Evolutionary conservation across 2,888 invertebrate species (phyloP), one percentile per base, ranked within the genome.

Genomic region (Ophion ventricosus): DNA sequence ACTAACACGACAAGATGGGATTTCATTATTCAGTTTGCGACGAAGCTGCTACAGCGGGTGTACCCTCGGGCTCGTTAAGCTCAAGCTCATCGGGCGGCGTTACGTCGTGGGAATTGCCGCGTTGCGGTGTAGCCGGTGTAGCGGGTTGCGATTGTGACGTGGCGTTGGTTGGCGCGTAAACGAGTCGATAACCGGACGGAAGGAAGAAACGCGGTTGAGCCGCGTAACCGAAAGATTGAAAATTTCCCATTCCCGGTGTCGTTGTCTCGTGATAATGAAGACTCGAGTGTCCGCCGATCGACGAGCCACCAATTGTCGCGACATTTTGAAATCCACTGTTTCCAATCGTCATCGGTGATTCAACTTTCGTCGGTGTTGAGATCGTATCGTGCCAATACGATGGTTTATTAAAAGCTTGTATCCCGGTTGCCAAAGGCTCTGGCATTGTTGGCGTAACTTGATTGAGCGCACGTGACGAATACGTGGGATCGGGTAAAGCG

Each of bases 141-240:
- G 91, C 90, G n/a, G 92, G 92, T 77, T 92, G 92, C n/a, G 90
- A 88, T 20, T 91, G 92, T 25, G 92, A 89, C 8, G 91, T 90
- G 23, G 90, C 90, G n/a, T n/a, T n/a, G 7, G 90, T 86, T 1
- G 93, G 92, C 40, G 93, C 92, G 75, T 92, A 93, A 57, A 93
- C 89, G 54, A 92, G 84, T 54, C 92, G 88, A 79, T 92, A 93
- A 61, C 93, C 93, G 70, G 93, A 90, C 1, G 93, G 92, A 74
- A 93, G 84, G 79, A 92, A 92, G 87, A 93, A 92, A 54, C 93
- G 90, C n/a, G 92, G 91, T 70, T 92, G 91, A 1, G 92, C 88
- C 11, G 92, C 89, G 80, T 91, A 92, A 70, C 91, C 90, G 66
- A 92, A 93, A 7, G 92, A 87, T 83, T 91, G 92, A 83, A 93